A percentile compares a stretch with the other conserved stretches of the same genome.
phyloP scores from a whole-genome alignment of 2,888 invertebrate species.

The Shargacucullia verbasci region DNA sequence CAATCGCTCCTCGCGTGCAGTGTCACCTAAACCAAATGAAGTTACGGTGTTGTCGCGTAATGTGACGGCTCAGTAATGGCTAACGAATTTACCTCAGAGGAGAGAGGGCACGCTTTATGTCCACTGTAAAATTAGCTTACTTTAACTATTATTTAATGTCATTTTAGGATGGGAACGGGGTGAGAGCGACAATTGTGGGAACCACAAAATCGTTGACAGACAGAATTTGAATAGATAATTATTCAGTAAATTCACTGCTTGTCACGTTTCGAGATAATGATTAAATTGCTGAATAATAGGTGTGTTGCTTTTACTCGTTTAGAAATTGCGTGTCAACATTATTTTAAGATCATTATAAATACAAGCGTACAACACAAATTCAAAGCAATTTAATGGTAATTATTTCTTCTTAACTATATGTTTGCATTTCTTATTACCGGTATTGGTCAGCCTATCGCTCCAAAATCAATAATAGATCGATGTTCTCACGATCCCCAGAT shows the following conservation, averaged over 20 bases:
- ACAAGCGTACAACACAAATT: constrained; percentile 18
- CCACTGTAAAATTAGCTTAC: constrained; percentile 78
- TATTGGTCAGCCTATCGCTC: constrained; percentile 56
- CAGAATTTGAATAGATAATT: constrained; percentile 76
- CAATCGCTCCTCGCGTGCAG: constrained; percentile 46
- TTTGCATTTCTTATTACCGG: constrained; percentile 46
- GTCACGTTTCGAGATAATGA: constrained; percentile 59
- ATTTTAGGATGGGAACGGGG: constrained; percentile 77
- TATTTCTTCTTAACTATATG: constrained; percentile 49
- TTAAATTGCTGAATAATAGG: constrained; percentile 56
- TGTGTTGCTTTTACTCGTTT: constrained; percentile 54
- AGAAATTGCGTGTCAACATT: constrained; percentile 52
- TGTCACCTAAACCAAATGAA: constrained; percentile 57
- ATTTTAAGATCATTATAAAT: constrained; percentile 46
- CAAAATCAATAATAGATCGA: constrained; percentile 82
- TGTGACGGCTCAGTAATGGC: constrained; percentile 77
- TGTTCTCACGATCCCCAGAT: constrained; percentile 82
- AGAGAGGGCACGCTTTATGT: constrained; percentile 67
- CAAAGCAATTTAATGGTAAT: constrained; percentile 48
- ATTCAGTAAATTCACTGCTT: constrained; percentile 67
- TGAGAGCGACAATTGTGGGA: constrained; percentile 79
- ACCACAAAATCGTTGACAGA: constrained; percentile 73
- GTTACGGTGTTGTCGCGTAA: constrained; percentile 72
- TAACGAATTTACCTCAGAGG: constrained; percentile 63
- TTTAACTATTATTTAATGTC: constrained; percentile 85